Conservation (phyloP, 2,797 vertebrate species). For the Bryconaethiops microstoma region DNA sequence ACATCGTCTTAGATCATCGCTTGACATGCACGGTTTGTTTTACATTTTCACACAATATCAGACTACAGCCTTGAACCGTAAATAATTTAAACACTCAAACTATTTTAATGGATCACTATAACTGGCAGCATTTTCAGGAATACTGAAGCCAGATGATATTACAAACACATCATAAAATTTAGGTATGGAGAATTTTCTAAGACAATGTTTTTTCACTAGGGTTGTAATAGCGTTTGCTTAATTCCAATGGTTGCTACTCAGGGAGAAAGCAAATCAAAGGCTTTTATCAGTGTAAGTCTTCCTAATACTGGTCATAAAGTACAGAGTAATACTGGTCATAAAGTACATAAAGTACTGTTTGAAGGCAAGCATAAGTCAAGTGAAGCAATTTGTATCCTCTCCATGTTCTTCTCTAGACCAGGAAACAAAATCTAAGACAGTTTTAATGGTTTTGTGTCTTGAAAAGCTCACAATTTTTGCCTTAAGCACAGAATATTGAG, state of each 20-base stretch:
- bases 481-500: neutral
- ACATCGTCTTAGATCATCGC: neutral
- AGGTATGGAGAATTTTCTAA: neutral
- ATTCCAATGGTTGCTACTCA: neutral
- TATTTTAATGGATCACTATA: neutral
- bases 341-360: neutral
- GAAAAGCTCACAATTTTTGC: neutral
- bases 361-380: constrained; percentile 1
- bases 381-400: neutral
- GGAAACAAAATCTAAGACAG: too few species aligned
- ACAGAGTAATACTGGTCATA: neutral
- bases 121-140: neutral
- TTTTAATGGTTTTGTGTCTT: too few species aligned
- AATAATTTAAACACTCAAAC: neutral
- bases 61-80: neutral
- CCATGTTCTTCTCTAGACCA: neutral
- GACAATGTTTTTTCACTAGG: neutral
- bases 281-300: neutral
- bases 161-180: neutral
- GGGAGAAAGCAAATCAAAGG: neutral
- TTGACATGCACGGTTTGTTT: neutral
- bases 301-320: neutral
- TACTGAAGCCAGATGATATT: neutral
- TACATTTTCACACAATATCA: neutral
- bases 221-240: neutral